A percentile compares a stretch with the other conserved stretches of the same genome.
These are phyloP conservation scores for Eupithecia abbreviata DNA, from an alignment of 2,888 invertebrate species.

Conservation along the genomic window DNA sequence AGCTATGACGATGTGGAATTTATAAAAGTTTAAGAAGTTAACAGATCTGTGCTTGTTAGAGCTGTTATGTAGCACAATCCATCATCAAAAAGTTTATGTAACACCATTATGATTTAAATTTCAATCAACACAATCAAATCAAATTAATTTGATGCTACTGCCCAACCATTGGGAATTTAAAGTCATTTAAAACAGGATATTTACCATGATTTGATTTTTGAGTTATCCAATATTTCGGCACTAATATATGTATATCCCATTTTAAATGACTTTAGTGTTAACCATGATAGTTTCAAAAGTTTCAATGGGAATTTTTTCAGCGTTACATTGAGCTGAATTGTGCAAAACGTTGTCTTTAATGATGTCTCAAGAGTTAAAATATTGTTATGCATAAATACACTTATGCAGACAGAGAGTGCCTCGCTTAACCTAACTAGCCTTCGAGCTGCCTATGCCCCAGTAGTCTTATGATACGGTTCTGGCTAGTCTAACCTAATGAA, in stretches of 20 bases:
- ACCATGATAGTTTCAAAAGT: too few relatives aligned
- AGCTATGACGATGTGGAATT: constrained; percentile 12
- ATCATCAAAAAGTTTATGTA: background rate
- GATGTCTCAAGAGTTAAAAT: background rate
- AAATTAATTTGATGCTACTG: constrained; percentile 8
- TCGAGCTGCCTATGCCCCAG: constrained; percentile 49
- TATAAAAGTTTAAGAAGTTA: background rate
- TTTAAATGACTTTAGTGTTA: too few relatives aligned
- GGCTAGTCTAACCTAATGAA: constrained; percentile 46
- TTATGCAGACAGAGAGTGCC: background rate
- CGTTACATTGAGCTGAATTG: background rate
- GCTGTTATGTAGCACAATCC: background rate
- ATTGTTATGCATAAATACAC: background rate
- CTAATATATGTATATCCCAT: too few relatives aligned
- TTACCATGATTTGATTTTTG: too few relatives aligned
- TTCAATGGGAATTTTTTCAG: background rate
- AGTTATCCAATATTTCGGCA: too few relatives aligned
- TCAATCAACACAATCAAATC: constrained; percentile 2
- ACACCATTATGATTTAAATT: background rate
- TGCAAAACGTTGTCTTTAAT: background rate
- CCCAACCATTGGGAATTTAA: background rate
- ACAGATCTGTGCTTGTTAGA: background rate
- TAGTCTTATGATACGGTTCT: constrained; percentile 45
- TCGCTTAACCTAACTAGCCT: constrained; percentile 41
- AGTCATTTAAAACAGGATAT: too few relatives aligned